Evolutionary conservation across 2,888 invertebrate genomes (phyloP), one percentile per base, ranked within the genome.

Genomic region (Druceiella hillmani): DNA sequence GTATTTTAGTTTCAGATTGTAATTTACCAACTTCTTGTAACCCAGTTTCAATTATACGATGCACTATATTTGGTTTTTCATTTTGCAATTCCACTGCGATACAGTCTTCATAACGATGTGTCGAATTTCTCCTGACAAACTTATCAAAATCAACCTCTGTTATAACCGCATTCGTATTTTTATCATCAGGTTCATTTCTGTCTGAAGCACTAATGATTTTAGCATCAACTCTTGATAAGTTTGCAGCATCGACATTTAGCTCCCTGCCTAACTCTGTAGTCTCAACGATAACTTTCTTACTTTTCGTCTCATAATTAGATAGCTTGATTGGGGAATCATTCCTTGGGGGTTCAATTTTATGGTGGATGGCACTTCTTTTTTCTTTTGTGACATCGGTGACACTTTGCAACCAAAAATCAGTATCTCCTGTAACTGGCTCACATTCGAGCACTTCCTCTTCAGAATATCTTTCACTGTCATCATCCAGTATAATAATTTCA

Each of bases 101-200:
- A 41, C 64, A 54, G 46, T 67, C 64, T 51, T 68, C 66, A 39
- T 62, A 69, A 3, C 13, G 5, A 25, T 4, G 64, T 26, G 62
- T 57, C 3, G 71, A 69, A 52, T 68, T 71, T 39, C 68, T 55
- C 48, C 69, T 55, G 2, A 59, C 68, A 48, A 70, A 70, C 52
- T 67, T 68, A 45, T 71, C 71, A 43, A 71, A 71, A 27, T 71
- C 71, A 33, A 60, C 68, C 57, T 71, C 71, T 14, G 69, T 70
- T 39, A 68, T 68, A 22, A 67, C 22, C 6, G 22, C 6, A 6
- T n/a, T n/a, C n/a, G n/a, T n/a, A n/a, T 6, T 20, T 20, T 20
- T 20, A 9, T 20, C 22, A 7, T 6, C 6, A 20, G 22, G n/a
- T 60, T 10, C 58, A 33, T 64, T 66, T 44, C 59, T 64, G 41